Evolutionary conservation across 2,797 vertebrate genomes (phyloP).

Genomic region (Lagocephalus sceleratus): DNA sequence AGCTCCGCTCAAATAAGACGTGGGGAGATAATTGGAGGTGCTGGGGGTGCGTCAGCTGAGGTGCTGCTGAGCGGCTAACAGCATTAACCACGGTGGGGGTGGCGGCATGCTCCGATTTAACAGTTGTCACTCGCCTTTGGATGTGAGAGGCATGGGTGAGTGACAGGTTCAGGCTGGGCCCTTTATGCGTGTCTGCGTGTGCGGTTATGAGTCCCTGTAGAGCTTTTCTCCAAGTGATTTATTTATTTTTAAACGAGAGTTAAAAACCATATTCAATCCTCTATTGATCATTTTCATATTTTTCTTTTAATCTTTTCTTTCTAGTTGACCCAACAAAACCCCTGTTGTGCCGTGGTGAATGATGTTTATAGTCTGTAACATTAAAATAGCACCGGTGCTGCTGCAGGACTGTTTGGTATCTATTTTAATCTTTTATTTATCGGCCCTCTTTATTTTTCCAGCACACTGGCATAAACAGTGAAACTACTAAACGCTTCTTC

Average conservation of each 20-base stretch:
- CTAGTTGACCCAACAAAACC: too few species aligned
- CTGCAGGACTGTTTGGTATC: slow-evolving; percentile 15
- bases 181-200: slow-evolving; percentile 22
- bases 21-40: slow-evolving; percentile 47
- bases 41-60: slow-evolving; percentile 48
- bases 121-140: slow-evolving; percentile 68
- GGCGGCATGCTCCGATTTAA: slow-evolving; percentile 65
- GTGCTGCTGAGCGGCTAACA: slow-evolving; percentile 60
- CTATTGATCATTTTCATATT: too few species aligned
- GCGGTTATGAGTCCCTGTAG: neutral
- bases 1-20: slow-evolving; percentile 1
- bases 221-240: neutral
- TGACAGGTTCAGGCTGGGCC: slow-evolving; percentile 45
- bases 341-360: too few species aligned
- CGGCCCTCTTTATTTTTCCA: slow-evolving; percentile 12
- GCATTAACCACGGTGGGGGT: slow-evolving; percentile 44
- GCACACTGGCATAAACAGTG: neutral
- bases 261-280: too few species aligned
- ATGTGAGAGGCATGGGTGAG: slow-evolving; percentile 62
- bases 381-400: neutral
- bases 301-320: too few species aligned
- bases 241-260: neutral
- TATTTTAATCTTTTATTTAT: slow-evolving; percentile 32
- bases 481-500: neutral
- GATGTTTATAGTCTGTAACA: neutral